Percentiles rank a stretch among this genome's conserved stretches.
Evolutionary conservation across 2,113 vertebrate genomes (phyloP).

Genomic region (human): DNA sequence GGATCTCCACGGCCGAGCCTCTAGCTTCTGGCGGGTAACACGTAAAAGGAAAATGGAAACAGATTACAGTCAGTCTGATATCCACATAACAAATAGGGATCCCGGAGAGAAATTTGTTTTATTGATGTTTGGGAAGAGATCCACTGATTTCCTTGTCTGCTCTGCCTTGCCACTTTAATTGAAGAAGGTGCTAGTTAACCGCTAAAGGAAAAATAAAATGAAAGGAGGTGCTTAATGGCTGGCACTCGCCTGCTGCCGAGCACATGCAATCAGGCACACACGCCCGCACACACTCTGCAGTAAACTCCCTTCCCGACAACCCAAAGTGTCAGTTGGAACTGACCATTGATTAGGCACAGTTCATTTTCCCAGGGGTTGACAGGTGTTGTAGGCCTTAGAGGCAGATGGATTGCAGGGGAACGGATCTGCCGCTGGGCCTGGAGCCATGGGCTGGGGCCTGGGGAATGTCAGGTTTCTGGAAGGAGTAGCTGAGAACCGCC

Average conservation of each 20-base stretch:
- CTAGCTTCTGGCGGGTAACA: constrained; percentile 75
- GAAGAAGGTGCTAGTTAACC: not conserved
- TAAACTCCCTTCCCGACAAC: not conserved
- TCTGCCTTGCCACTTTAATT: not conserved
- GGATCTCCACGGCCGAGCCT: constrained; percentile 74
- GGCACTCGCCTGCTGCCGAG: accelerated
- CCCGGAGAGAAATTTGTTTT: constrained; percentile 57
- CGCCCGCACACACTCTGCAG: accelerated
- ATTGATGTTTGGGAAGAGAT: constrained; percentile 30
- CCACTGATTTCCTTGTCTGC: not conserved
- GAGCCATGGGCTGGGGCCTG: not conserved
- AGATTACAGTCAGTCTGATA: constrained; percentile 71
- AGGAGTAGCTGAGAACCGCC: not conserved
- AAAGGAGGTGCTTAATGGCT: not conserved
- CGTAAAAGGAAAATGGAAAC: constrained; percentile 74
- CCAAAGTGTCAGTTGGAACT: not conserved
- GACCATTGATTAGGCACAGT: not conserved
- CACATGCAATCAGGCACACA: accelerated
- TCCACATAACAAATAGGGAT: constrained; percentile 70
- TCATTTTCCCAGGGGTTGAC: not conserved
- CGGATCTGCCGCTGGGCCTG: not conserved
- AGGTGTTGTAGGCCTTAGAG: not conserved
- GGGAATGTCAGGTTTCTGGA: not conserved
- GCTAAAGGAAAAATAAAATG: not conserved
- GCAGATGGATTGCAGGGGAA: not conserved